A percentile compares a stretch with the other conserved stretches of the same genome.
These are phyloP conservation scores for Coptodon rendalli DNA, from an alignment of 2,113 vertebrate genomes.

Conservation along the genomic window DNA sequence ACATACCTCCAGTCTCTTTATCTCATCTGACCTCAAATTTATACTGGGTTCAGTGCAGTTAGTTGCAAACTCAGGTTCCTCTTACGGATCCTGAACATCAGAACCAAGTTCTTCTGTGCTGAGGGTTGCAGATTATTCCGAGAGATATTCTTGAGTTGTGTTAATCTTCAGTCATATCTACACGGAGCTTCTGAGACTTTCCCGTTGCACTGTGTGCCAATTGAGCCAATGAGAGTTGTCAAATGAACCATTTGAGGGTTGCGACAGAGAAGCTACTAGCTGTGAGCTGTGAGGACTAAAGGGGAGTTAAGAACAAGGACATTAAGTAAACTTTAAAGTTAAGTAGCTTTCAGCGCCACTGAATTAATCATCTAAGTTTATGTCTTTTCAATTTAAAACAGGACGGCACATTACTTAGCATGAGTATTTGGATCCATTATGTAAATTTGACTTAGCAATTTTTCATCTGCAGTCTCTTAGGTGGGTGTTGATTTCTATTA, in stretches of 20 bases:
- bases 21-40: neutral
- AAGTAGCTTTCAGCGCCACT: neutral
- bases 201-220: neutral
- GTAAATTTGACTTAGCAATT: neutral
- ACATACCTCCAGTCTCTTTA: neutral
- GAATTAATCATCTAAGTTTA: neutral
- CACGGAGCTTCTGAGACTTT: neutral
- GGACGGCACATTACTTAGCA: neutral
- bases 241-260: neutral
- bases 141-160: neutral
- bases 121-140: neutral
- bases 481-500: neutral
- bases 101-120: neutral
- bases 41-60: neutral
- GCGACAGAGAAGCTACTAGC: neutral
- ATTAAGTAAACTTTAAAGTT: neutral
- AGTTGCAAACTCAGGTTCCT: neutral
- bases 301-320: neutral
- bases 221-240: neutral
- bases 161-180: neutral
- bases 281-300: neutral
- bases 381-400: neutral
- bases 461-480: accelerated
- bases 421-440: neutral
- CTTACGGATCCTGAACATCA: neutral